Evolutionary conservation across 2,888 invertebrate species (phyloP).

Genomic region (Apotomis turbidana): DNA sequence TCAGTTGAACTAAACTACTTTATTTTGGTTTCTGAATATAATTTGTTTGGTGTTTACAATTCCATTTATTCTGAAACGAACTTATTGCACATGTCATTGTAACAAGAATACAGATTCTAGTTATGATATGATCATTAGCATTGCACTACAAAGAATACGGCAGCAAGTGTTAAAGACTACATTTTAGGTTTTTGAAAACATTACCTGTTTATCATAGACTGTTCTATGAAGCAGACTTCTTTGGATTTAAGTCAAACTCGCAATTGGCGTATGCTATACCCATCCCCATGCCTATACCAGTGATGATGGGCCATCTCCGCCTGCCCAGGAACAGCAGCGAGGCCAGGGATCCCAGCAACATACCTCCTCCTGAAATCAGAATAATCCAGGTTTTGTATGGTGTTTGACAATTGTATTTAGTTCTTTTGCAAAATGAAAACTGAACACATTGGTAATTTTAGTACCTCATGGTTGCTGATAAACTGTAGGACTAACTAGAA

Average conservation of each 20-base stretch:
- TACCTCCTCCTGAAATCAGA: conserved; percentile 89
- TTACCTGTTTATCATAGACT: conserved; percentile 61
- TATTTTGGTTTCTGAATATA: too few species aligned
- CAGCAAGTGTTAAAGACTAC: too few species aligned
- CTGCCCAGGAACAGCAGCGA: conserved; percentile 93
- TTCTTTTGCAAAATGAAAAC: neutral
- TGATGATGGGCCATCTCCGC: conserved; percentile 93
- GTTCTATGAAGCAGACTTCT: conserved; percentile 61
- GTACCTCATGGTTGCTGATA: too few species aligned
- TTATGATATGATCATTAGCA: too few species aligned
- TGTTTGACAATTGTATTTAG: neutral
- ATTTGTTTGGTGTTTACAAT: too few species aligned
- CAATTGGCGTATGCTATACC: conserved; percentile 96
- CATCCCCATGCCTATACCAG: conserved; percentile 94
- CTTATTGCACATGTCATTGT: too few species aligned
- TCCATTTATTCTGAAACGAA: too few species aligned
- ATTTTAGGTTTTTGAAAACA: neutral
- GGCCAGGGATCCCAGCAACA: conserved; percentile 90
- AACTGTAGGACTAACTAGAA: too few species aligned
- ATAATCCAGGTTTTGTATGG: neutral
- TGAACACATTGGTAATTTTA: neutral
- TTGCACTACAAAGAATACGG: too few species aligned
- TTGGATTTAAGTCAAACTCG: conserved; percentile 81
- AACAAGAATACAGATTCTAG: too few species aligned
- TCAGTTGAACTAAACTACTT: too few species aligned